These are phyloP conservation scores for Syngnathus floridae DNA, from an alignment of 2,113 vertebrate species.

Conservation along the genomic window DNA sequence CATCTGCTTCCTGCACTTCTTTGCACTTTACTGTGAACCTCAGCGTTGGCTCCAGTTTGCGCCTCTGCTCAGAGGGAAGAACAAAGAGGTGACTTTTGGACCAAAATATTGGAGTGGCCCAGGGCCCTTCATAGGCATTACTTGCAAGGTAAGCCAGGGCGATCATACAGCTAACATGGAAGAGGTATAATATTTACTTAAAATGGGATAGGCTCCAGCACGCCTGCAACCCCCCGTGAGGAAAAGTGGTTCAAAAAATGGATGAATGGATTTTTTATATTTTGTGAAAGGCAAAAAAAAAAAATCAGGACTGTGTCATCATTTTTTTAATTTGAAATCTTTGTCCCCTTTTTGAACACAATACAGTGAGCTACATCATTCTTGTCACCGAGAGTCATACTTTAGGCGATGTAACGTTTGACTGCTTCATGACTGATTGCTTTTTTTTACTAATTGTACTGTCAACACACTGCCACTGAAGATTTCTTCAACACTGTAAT, in stretches of 20 bases:
- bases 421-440: not conserved
- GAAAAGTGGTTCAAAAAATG: too few species aligned
- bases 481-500: not conserved
- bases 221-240: too few species aligned
- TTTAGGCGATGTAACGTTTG: not conserved
- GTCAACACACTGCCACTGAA: too few species aligned
- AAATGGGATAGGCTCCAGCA: too few species aligned
- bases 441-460: not conserved
- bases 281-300: too few species aligned
- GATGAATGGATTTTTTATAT: too few species aligned
- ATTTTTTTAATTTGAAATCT: not conserved
- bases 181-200: not conserved
- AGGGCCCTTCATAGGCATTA: constrained; percentile 59
- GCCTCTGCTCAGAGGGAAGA: constrained; percentile 44
- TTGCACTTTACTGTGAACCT: constrained; percentile 31
- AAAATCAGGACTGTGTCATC: too few species aligned
- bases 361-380: not conserved
- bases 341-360: not conserved
- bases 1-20: constrained; percentile 18
- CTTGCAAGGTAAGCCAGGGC: constrained; percentile 60
- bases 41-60: constrained; percentile 39
- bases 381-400: not conserved
- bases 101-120: constrained; percentile 64
- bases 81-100: constrained; percentile 60
- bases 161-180: constrained; percentile 9